phyloP scores from a whole-genome alignment of 2,113 vertebrate species.

The Xenus cinereus region DNA sequence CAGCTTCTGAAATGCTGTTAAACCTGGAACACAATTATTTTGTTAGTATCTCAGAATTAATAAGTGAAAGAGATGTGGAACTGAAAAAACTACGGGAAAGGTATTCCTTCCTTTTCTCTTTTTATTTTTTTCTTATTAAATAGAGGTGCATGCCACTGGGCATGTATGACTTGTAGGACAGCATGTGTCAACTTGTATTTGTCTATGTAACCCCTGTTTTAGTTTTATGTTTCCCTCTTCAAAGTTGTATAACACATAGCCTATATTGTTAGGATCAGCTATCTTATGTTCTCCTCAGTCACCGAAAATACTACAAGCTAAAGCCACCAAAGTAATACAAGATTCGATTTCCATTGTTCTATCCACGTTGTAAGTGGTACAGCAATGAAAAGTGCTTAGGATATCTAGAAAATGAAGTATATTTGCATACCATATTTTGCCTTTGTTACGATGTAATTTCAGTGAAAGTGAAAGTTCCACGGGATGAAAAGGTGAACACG shows the following conservation, averaged over 20 bases:
- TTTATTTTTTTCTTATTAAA: neutral
- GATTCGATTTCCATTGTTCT: neutral
- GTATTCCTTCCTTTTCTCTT: slow-evolving; percentile 55
- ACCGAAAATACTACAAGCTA: neutral
- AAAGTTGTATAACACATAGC: neutral
- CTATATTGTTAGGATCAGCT: neutral
- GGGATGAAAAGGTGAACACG: neutral
- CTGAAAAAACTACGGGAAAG: slow-evolving; percentile 94
- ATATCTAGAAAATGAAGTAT: neutral
- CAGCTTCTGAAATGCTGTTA: slow-evolving; percentile 93
- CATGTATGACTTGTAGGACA: neutral
- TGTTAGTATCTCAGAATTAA: slow-evolving; percentile 95
- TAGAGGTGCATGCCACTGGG: neutral
- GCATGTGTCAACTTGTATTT: rapidly evolving
- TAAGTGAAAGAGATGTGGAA: slow-evolving; percentile 95
- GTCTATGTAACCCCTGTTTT: neutral
- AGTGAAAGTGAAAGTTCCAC: neutral
- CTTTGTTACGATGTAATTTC: neutral
- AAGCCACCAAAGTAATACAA: neutral
- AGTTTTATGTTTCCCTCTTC: neutral
- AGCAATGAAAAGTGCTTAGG: neutral
- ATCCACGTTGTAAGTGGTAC: neutral
- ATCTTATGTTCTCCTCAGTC: neutral
- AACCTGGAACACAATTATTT: slow-evolving; percentile 98
- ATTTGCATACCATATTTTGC: neutral